Evolutionary conservation across 2,797 vertebrate species (phyloP).

Genomic region (Mionectes olivaceus): DNA sequence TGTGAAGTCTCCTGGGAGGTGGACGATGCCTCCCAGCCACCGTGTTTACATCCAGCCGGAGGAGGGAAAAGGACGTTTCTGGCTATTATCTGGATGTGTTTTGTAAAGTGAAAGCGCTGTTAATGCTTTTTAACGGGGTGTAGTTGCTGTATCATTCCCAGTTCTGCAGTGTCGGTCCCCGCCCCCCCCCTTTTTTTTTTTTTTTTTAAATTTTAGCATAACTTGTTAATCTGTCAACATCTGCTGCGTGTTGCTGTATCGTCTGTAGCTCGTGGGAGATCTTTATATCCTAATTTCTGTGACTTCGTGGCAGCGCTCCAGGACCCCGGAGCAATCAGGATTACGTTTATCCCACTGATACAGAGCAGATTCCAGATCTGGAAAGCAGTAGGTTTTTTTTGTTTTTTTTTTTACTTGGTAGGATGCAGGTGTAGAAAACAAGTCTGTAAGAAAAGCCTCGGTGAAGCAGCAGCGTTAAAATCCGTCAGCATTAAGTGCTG

Average conservation of each 20-base stretch:
- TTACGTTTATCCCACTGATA: not conserved
- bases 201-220: not conserved
- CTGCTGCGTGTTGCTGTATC: not conserved
- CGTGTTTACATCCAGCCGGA: constrained; percentile 7
- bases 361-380: not conserved
- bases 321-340: not conserved
- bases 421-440: fast-evolving
- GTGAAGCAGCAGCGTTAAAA: not conserved
- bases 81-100: not conserved
- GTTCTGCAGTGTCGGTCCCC: not conserved
- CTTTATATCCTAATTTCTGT: not conserved
- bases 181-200: fast-evolving
- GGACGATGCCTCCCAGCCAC: not conserved
- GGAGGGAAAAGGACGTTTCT: not conserved
- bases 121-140: not conserved
- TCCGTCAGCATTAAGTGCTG: not conserved
- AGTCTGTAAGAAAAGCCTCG: fast-evolving
- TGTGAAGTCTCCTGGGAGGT: not conserved
- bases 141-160: not conserved
- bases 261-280: not conserved
- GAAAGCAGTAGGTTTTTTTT: not conserved
- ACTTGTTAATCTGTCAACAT: not conserved
- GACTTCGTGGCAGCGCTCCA: not conserved
- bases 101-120: not conserved
- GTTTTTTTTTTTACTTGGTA: fast-evolving